Percentiles rank a stretch among this genome's conserved stretches.
Evolutionary conservation across 2,113 vertebrate species (phyloP).

Genomic region (Gallinago jamesoni): DNA sequence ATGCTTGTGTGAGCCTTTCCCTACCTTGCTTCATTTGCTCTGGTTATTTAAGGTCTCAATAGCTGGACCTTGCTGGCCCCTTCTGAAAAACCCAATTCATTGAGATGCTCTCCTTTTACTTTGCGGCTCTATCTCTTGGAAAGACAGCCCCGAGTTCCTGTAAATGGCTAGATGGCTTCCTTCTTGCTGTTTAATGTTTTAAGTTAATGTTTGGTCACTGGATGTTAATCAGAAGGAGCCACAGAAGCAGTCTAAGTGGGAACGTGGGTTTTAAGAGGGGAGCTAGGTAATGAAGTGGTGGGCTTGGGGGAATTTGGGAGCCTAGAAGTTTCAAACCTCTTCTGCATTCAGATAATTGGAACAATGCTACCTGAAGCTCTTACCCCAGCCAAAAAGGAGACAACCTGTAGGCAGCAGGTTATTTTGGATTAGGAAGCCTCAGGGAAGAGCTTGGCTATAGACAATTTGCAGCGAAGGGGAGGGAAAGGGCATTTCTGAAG

Average conservation of each 20-base stretch:
- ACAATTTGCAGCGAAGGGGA: neutral
- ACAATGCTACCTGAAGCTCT: neutral
- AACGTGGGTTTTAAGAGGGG: neutral
- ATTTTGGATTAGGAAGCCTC: neutral
- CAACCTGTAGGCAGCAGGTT: neutral
- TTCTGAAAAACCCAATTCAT: neutral
- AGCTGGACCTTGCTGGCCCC: neutral
- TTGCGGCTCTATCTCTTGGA: neutral
- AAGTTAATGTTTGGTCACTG: neutral
- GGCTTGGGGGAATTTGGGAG: neutral
- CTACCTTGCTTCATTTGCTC: neutral
- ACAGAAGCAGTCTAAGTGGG: neutral
- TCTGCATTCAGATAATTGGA: neutral
- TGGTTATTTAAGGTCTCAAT: neutral
- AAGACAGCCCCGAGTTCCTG: neutral
- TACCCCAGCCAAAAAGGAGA: neutral
- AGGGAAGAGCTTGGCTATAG: neutral
- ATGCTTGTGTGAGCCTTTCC: neutral
- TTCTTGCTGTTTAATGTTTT: neutral
- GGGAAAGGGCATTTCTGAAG: neutral
- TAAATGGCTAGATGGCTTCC: neutral
- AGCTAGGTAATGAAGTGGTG: neutral
- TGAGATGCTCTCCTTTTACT: neutral
- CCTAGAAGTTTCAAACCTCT: neutral
- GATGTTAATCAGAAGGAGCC: neutral